Evolutionary conservation across 1,140 invertebrate genomes (phyloP), one percentile per base, ranked within the genome.

Genomic region (Macrobrachium nipponense): DNA sequence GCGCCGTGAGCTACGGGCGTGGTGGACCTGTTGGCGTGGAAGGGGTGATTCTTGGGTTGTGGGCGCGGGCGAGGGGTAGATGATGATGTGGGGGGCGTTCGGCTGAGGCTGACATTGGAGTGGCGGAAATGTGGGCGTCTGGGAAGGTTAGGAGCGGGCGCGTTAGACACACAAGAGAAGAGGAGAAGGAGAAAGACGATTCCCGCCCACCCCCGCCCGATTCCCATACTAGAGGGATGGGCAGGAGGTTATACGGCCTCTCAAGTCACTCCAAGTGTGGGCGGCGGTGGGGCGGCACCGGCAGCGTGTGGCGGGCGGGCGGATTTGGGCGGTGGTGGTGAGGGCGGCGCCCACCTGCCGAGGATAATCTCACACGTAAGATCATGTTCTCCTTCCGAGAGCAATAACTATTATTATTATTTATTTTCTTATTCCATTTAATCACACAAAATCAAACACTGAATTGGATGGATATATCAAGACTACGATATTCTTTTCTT

Each of bases 131-230:
- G 51, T 23, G 76, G 23, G 75, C 15, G 75, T 75, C 62, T n/a
- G 76, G 75, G 44, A 82, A 27, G 15, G 27, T n/a, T 11, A 68
- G 64, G 18, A 85, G 62, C 73, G 27, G 27, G 27, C 27, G 27
- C 27, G 27, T 36, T 36, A 36, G 27, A 36, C 27, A 36, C 27
- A 36, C 27, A 36, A 36, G 27, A 36, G 27, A 36, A 36, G 27
- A 77, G 82, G 60, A 78, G 82, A 20, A 77, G 82, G 23, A 77
- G 73, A 23, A 73, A 51, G 51, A 17, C 27, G 18, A 23, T 23
- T 23, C 62, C 64, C 75, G 44, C 82, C 82, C 82, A 78, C 60
- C 82, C 82, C 43, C 82, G 62, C 75, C 82, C 82, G 62, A 61
- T 76, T 62, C 82, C 82, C 82, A 85, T 85, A 78, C 82, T 79